A percentile compares a stretch with the other conserved stretches of the same genome.
Evolutionary conservation across 2,888 invertebrate species (phyloP).

Genomic region (Nomada ferruginata): DNA sequence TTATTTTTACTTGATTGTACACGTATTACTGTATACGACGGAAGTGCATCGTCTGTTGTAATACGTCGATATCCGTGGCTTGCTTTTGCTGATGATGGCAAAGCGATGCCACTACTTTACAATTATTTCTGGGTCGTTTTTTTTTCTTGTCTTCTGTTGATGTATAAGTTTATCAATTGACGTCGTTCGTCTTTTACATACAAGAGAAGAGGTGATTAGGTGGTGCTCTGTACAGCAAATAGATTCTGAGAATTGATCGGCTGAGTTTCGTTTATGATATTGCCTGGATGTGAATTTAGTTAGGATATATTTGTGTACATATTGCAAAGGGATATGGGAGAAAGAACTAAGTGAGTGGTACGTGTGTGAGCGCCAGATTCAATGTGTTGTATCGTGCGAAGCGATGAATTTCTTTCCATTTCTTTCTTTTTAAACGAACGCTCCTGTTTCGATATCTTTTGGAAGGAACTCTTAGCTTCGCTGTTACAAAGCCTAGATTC

Average conservation of each 20-base stretch:
- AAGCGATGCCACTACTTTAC: conserved; percentile 36
- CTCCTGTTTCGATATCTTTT: conserved; percentile 39
- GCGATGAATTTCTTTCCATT: conserved; percentile 46
- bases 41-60: not conserved
- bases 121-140: conserved; percentile 29
- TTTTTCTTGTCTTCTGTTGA: conserved; percentile 22
- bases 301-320: conserved; percentile 73
- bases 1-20: not conserved
- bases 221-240: conserved; percentile 65
- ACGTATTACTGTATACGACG: not conserved
- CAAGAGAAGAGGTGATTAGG: conserved; percentile 47
- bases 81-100: conserved; percentile 35
- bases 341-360: conserved; percentile 57
- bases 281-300: conserved; percentile 74
- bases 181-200: conserved; percentile 14
- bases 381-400: conserved; percentile 43
- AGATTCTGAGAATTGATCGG: conserved; percentile 49
- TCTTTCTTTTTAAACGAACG: not conserved
- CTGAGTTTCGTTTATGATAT: conserved; percentile 54
- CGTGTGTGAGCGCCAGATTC: conserved; percentile 64
- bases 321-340: conserved; percentile 58
- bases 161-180: conserved; percentile 37
- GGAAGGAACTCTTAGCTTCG: conserved; percentile 54
- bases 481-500: conserved; percentile 66
- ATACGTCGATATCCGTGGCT: conserved; percentile 40